phyloP scores from a whole-genome alignment of 2,888 invertebrate genomes.

The Pharmacophagus antenor region DNA sequence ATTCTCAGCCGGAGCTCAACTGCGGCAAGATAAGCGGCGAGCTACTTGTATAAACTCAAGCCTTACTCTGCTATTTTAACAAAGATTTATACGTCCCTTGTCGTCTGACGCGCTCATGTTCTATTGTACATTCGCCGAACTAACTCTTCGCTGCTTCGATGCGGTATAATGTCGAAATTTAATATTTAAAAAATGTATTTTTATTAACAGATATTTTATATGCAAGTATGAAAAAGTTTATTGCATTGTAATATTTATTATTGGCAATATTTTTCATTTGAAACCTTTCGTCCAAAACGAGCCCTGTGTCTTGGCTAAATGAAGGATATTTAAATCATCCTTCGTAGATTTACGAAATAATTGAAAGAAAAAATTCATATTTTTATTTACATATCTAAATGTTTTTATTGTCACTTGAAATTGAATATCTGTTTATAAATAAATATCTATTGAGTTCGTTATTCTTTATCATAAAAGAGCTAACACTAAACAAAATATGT shows the following conservation, averaged over 20 bases:
- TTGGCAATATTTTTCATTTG: too few relatives aligned
- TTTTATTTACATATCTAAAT: too few relatives aligned
- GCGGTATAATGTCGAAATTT: background rate
- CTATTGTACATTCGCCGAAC: slow-evolving; percentile 29
- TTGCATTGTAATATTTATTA: too few relatives aligned
- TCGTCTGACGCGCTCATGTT: slow-evolving; percentile 39
- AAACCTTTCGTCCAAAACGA: too few relatives aligned
- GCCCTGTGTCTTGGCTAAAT: too few relatives aligned
- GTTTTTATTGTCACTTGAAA: background rate
- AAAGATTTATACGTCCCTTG: slow-evolving; percentile 53
- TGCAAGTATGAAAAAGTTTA: too few relatives aligned
- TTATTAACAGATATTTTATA: too few relatives aligned
- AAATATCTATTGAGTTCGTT: background rate
- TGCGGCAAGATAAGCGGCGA: slow-evolving; percentile 21
- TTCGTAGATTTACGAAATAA: too few relatives aligned
- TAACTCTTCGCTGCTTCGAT: slow-evolving; percentile 1
- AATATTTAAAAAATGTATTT: too few relatives aligned
- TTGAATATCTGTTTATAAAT: too few relatives aligned
- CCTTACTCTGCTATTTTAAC: slow-evolving; percentile 47
- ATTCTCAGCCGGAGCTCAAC: slow-evolving; percentile 12
- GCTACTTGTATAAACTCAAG: slow-evolving; percentile 47
- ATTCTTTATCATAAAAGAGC: background rate
- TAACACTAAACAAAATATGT: slow-evolving; percentile 13
- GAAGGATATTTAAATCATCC: too few relatives aligned
- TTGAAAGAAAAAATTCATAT: too few relatives aligned